Percentiles rank a stretch among this genome's conserved stretches.
phyloP scores from a whole-genome alignment of 2,888 invertebrate species.

The Plutella xylostella region DNA sequence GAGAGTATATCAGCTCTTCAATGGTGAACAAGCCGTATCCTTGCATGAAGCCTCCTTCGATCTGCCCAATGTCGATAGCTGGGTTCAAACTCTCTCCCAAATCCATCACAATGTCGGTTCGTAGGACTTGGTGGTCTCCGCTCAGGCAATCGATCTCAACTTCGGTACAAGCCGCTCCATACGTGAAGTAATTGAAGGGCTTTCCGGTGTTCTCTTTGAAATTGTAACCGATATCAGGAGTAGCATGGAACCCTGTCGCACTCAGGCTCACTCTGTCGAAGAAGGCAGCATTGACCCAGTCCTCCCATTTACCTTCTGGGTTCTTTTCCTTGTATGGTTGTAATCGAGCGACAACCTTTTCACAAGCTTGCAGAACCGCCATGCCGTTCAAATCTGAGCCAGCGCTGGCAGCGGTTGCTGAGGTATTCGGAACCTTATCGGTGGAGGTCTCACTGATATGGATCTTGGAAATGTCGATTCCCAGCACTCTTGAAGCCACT shows the following conservation, averaged over 20 bases:
- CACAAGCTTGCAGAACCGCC: conserved; percentile 89
- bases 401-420: conserved; percentile 89
- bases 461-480: conserved; percentile 77
- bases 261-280: conserved; percentile 82
- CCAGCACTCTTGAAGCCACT: conserved; percentile 81
- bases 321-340: conserved; percentile 79
- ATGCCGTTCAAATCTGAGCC: conserved; percentile 93
- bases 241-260: conserved; percentile 85
- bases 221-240: conserved; percentile 79
- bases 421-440: conserved; percentile 92
- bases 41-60: conserved; percentile 95
- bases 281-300: conserved; percentile 85
- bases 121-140: conserved; percentile 90
- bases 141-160: conserved; percentile 95
- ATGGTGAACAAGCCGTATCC: conserved; percentile 93
- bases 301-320: conserved; percentile 85
- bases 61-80: conserved; percentile 96
- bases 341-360: conserved; percentile 77
- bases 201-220: conserved; percentile 77
- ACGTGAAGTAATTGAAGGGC: conserved; percentile 87
- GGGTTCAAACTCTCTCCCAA: conserved; percentile 95
- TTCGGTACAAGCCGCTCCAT: conserved; percentile 86
- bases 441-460: conserved; percentile 87
- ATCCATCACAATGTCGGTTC: conserved; percentile 97
- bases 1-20: conserved; percentile 90